A percentile compares a stretch with the other conserved stretches of the same genome.
Conservation (phyloP, 2,113 vertebrate species). For the Rhea americana region DNA sequence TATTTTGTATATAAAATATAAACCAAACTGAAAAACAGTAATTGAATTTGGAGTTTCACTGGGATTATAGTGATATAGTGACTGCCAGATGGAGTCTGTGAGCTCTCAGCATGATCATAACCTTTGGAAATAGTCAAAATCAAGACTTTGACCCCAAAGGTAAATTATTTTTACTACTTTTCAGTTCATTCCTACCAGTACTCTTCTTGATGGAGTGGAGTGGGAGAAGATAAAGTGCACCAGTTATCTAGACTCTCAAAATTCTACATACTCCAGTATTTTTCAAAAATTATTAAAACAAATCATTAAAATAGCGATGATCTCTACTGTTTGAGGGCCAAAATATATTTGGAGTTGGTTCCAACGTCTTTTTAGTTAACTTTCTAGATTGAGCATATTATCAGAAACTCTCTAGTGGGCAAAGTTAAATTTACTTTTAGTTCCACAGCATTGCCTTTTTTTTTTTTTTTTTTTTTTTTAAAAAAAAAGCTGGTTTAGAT, state of each 20-base stretch:
- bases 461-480: too few relatives aligned
- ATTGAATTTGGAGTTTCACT: background rate
- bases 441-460: background rate
- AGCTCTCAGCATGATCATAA: background rate
- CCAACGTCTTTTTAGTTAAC: background rate
- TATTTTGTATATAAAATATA: background rate
- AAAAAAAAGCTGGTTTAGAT: background rate
- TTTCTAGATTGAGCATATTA: background rate
- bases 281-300: background rate
- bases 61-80: background rate
- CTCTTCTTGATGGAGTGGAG: accelerated
- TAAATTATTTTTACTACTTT: background rate
- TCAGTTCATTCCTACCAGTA: background rate
- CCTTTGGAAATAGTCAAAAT: background rate
- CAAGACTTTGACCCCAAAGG: background rate
- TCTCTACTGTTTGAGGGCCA: background rate
- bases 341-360: background rate
- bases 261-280: background rate
- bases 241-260: background rate
- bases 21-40: conserved; percentile 14
- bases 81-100: background rate
- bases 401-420: background rate
- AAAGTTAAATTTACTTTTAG: background rate
- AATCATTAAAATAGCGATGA: background rate
- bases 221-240: background rate